Evolutionary conservation across 2,113 vertebrate species (phyloP), one percentile per base, ranked within the genome.

Genomic region (Octodon degus): DNA sequence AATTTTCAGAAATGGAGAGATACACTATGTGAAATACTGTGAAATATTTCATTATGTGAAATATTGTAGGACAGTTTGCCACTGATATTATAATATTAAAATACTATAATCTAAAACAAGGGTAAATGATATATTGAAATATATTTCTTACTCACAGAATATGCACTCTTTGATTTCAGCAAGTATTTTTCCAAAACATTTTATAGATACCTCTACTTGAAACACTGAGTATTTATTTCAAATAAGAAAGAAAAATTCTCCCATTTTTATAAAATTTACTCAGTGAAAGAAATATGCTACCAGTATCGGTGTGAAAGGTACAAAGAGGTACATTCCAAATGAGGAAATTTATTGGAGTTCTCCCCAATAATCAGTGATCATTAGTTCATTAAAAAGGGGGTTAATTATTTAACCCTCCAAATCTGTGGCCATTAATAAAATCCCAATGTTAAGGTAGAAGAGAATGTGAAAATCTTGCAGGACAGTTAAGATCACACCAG

Each of bases 101-200:
- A 83, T 76, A 30, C 87, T 70, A 83, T 86, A 55, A 32, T 0
- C 32, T 82, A 77, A 83, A 83, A 53, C 10, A 70, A n/a, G 1
- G 90, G 3, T 32, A 95, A 80, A 87, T 65, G 8, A 27, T 24
- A 63, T 50, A 14, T n/a, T 72, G 37, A 92, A 88, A 77, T 25
- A 72, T 62, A 72, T 82, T 88, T 74, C 32, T 34, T 30, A 95
- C 24, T 65, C 7, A 17, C 9, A 47, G 3, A 34, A 16, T 40
- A 96, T 88, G 67, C 13, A 25, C 2, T 76, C 27, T 89, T 93
- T 86, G 65, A 77, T 81, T 95, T 11, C 84, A 65, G 79, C 22
- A 17, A 58, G 2, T 86, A 20, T 63, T 13, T n/a, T 5, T 68
- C 20, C 10, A 81, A 95, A 86, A 47, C n/a, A 65, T 85, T 68